phyloP scores from a whole-genome alignment of 1,140 invertebrate species.

The Batillaria attramentaria region DNA sequence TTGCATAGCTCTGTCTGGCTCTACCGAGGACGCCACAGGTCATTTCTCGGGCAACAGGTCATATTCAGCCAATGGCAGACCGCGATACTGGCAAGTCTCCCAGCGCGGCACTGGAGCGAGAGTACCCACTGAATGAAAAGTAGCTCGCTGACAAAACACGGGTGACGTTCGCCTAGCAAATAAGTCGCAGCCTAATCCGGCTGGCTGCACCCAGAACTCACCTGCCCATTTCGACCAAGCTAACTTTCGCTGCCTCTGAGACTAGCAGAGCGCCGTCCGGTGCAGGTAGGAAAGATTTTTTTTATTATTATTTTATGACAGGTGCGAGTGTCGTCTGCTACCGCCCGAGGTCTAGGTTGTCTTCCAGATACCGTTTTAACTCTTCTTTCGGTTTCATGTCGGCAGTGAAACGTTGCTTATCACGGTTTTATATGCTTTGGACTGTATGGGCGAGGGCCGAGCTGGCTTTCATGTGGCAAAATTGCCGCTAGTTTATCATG shows the following conservation, averaged over 20 bases:
- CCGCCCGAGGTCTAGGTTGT: too few relatives aligned
- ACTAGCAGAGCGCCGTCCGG: slow-evolving; percentile 3
- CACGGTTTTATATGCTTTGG: too few relatives aligned
- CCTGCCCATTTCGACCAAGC: slow-evolving; percentile 14
- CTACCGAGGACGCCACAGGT: slow-evolving; percentile 7
- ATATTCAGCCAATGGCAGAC: slow-evolving; percentile 18
- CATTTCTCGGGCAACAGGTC: slow-evolving; percentile 34
- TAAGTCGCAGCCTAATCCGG: slow-evolving; percentile 14
- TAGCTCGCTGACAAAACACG: slow-evolving; percentile 13
- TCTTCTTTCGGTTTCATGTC: too few relatives aligned
- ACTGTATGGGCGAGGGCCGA: too few relatives aligned
- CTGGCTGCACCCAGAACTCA: neutral
- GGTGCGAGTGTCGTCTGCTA: too few relatives aligned
- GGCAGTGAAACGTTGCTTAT: too few relatives aligned
- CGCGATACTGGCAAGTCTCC: neutral
- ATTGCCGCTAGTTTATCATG: too few relatives aligned
- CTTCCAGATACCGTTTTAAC: too few relatives aligned
- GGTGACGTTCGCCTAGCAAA: slow-evolving; percentile 14
- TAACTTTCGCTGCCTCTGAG: slow-evolving; percentile 17
- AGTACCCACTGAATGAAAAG: neutral
- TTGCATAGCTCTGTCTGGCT: neutral
- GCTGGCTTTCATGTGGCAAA: too few relatives aligned
- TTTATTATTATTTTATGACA: too few relatives aligned
- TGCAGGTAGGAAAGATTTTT: neutral
- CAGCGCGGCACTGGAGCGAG: neutral